phyloP scores from a whole-genome alignment of 1,140 invertebrate species.

The Zophobas morio region DNA sequence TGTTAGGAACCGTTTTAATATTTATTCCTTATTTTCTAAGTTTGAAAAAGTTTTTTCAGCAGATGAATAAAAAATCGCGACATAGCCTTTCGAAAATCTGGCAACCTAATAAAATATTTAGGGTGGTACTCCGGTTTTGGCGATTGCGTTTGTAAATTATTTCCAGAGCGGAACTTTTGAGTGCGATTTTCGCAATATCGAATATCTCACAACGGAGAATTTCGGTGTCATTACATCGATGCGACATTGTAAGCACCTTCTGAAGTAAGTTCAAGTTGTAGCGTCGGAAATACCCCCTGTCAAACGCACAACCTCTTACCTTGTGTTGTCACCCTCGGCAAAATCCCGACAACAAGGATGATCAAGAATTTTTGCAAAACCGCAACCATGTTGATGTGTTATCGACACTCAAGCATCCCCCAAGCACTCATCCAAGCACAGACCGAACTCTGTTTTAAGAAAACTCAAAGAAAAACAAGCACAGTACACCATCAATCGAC shows the following conservation, averaged over 20 bases:
- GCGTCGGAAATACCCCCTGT: not conserved
- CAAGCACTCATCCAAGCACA: slow-evolving; percentile 17
- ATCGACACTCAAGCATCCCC: not conserved
- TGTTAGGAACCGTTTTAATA: slow-evolving; percentile 10
- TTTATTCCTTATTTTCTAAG: not conserved
- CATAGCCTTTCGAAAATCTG: too few species aligned
- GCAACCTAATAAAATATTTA: too few species aligned
- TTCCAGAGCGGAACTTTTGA: too few species aligned
- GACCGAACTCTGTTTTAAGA: slow-evolving; percentile 8
- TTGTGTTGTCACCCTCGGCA: slow-evolving; percentile 23
- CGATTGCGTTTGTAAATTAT: too few species aligned
- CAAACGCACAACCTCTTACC: slow-evolving; percentile 8
- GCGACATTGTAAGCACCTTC: slow-evolving; percentile 5
- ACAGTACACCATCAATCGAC: slow-evolving; percentile 26
- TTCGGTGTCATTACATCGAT: slow-evolving; percentile 5
- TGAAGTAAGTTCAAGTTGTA: slow-evolving; percentile 4
- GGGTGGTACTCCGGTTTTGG: too few species aligned
- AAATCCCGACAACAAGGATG: slow-evolving; percentile 19
- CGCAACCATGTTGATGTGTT: slow-evolving; percentile 12
- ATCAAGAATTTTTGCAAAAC: slow-evolving; percentile 16
- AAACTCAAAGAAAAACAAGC: slow-evolving; percentile 8
- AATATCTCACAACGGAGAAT: not conserved
- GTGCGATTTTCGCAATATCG: too few species aligned
- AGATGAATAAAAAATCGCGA: too few species aligned
- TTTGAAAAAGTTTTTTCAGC: not conserved